Conservation (phyloP, 2,797 vertebrate species). For the Bradypus variegatus region DNA sequence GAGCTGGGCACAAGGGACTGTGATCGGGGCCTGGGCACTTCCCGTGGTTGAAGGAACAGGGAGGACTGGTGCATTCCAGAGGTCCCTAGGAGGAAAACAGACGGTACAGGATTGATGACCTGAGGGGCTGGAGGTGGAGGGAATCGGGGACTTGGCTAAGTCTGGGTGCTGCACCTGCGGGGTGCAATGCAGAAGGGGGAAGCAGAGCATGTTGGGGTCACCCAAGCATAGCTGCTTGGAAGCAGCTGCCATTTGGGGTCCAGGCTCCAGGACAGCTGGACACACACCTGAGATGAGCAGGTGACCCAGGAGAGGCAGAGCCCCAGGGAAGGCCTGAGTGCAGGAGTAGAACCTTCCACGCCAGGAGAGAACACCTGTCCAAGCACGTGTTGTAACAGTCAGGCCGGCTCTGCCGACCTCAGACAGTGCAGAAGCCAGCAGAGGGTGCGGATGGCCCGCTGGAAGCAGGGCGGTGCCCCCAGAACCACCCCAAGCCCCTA, state of each 20-base stretch:
- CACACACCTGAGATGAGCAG: background rate
- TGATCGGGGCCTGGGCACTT: too few species aligned
- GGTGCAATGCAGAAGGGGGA: background rate
- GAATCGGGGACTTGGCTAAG: background rate
- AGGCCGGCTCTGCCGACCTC: background rate
- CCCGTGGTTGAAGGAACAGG: background rate
- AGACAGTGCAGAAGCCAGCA: background rate
- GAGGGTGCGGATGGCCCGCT: background rate
- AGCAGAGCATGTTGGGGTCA: background rate
- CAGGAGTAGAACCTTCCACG: too few species aligned
- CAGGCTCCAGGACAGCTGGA: background rate
- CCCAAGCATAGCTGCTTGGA: background rate
- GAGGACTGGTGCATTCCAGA: background rate
- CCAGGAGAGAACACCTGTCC: too few species aligned
- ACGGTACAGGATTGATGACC: background rate
- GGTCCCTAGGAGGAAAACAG: background rate
- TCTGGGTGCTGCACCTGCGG: background rate
- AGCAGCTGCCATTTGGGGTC: background rate
- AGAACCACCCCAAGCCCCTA: background rate
- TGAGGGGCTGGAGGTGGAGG: background rate
- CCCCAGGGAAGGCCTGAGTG: background rate
- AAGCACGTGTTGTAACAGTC: too few species aligned
- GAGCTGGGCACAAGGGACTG: too few species aligned
- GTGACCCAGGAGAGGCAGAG: background rate
- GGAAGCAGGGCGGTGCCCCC: background rate